Conservation (phyloP, 1,140 invertebrate genomes). For the Holcopasites calliopsidis region DNA sequence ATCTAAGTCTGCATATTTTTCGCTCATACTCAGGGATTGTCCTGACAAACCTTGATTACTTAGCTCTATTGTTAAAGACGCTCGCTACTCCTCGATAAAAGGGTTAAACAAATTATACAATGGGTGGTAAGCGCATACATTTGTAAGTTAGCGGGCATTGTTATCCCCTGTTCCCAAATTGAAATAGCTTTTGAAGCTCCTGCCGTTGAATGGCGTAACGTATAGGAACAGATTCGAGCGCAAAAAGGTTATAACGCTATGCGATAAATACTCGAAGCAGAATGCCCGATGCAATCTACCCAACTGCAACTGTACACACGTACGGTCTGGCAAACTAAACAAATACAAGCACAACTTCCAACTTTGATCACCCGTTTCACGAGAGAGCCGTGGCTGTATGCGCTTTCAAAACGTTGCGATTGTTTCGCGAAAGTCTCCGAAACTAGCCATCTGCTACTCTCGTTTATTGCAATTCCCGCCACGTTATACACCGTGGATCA, state of each 20-base stretch:
- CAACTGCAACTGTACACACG: not conserved
- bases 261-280: conserved; percentile 4
- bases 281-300: conserved; percentile 1
- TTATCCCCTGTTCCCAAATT: not conserved
- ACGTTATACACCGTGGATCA: not conserved
- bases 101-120: no score
- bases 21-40: no score
- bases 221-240: not conserved
- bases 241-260: conserved; percentile 1
- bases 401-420: conserved; percentile 21
- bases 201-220: not conserved
- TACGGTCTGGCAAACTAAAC: not conserved
- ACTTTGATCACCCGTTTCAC: conserved; percentile 13
- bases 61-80: no score
- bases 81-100: no score
- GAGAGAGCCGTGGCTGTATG: not conserved
- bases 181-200: not conserved
- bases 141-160: no score
- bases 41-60: no score
- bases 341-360: not conserved
- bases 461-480: conserved; percentile 17
- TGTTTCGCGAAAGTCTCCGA: conserved; percentile 10
- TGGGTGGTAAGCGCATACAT: no score
- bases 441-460: conserved; percentile 13
- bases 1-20: no score